Percentiles rank a stretch among this genome's conserved stretches.
Evolutionary conservation across 2,113 vertebrate species (phyloP).

Genomic region (Hyaena hyaena): DNA sequence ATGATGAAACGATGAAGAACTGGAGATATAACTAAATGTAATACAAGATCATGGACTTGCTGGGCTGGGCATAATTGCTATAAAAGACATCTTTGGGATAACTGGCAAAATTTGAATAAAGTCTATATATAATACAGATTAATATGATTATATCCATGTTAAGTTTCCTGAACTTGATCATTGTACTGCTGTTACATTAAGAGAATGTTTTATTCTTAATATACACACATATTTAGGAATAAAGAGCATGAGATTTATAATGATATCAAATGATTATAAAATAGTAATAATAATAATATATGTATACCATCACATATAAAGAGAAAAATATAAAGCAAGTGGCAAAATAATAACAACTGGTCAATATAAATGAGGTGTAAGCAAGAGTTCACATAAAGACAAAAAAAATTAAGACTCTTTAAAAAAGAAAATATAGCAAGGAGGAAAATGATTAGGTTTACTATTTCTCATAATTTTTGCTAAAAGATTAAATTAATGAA

Average conservation of each 20-base stretch:
- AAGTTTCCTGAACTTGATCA: slow-evolving; percentile 51
- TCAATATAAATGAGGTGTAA: not conserved
- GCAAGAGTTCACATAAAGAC: not conserved
- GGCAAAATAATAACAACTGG: not conserved
- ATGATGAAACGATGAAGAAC: not conserved
- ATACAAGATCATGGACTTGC: not conserved
- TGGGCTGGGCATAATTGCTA: not conserved
- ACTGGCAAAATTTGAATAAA: slow-evolving; percentile 6
- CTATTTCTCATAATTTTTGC: not conserved
- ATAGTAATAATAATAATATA: not conserved
- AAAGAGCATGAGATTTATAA: slow-evolving; percentile 3
- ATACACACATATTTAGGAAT: not conserved
- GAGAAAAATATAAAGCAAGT: slow-evolving; percentile 44
- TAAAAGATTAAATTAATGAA: not conserved
- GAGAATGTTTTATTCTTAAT: slow-evolving; percentile 18
- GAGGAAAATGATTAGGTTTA: not conserved
- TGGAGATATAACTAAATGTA: not conserved
- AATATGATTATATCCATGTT: not conserved
- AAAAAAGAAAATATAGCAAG: not conserved
- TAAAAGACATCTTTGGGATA: not conserved
- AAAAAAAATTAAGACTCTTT: not conserved
- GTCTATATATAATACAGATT: not conserved
- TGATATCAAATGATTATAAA: slow-evolving; percentile 1
- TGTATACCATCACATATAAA: not conserved
- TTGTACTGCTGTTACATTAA: not conserved